Base-by-base conservation (phyloP, 2,888 invertebrate species). In the Hoplodrina blanda region DNA sequence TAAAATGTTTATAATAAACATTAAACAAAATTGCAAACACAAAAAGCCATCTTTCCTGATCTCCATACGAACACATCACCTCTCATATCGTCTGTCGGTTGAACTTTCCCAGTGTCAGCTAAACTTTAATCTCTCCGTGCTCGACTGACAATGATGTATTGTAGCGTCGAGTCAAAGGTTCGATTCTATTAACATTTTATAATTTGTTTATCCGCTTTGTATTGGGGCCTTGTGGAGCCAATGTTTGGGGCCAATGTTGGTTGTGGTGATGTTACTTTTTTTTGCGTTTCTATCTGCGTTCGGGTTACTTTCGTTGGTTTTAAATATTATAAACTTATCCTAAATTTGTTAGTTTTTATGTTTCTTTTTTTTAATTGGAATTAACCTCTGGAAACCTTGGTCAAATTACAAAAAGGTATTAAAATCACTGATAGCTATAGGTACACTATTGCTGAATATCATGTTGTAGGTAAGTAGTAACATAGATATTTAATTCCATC, bases 121-220 rank as follows among this genome's bases (percentile, higher is more conserved):
- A 41, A 56, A 61, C 76, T 75, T 78, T 81, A 76, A 84, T 76
- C 77, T 76, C 64, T 66, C 63, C 73, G 74, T 68, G 53, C 19
- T 41, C 76, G 81, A 78, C 89, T 91, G 93, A 93, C 94, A 94
- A 94, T 94, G 94, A 94, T 92, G 93, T 93, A 94, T 94, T 93
- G 93, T 94, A 76, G 84, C 76, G 81, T 30, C 49, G 87, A 93
- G 94, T 93, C 94, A 93, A 92, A 94, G 93, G 94, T 94, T 91
- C 89, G 85, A 88, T 89, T 91, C 91, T 90, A 93, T 93, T 94
- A 93, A 92, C 93, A 93, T 94, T 93, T 92, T 92, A 91, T 92
- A 91, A 93, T 93, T 92, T 91, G 91, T 92, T 91, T 90, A 87
- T 89, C 84, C 81, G 81, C 79, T 85, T 80, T 52, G n/a, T 69